Evolutionary conservation across 2,113 vertebrate species (phyloP), one percentile per base, ranked within the genome.

Genomic region (Poeciliopsis occidentalis): DNA sequence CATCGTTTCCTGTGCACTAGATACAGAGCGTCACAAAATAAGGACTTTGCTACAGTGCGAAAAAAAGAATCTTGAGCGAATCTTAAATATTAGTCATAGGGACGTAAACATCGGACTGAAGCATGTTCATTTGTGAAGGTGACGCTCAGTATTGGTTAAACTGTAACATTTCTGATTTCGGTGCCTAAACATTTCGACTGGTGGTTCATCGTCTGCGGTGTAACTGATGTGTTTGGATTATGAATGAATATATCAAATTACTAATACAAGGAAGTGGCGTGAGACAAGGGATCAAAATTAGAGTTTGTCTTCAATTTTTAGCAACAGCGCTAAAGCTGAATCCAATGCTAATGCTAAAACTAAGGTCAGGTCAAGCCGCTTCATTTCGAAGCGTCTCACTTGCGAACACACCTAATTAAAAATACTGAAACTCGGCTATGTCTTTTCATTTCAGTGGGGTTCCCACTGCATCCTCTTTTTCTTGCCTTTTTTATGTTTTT

Each of bases 1-100:
- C 88, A 86, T 92, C 90, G 67, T 91, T 92, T 86, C 88, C 92
- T 87, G 91, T 71, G 79, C 88, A 92, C 92, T 93, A 85, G 66
- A 88, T 74, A 87, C 81, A 88, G 75, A 90, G 64, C 81, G 79
- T 66, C 67, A 89, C 73, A 89, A 70, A 85, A 89, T 54, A 82
- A 63, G 27, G 66, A 75, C 70, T 85, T 88, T 30, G 64, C 83
- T 74, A 83, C 24, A 57, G 22, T 57, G 11, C 15, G 34, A 8
- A 47, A 8, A 47, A 47, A 19, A 19, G 17, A 47, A 47, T 47
- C 6, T 19, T 47, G 44, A 47, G 17, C 17, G 13, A 47, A 19
- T 6, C 4, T 19, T 47, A 19, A 47, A 47, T 19, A 7, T 47
- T 19, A 19, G 15, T 47, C 0, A 5, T 7, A 19, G 17, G 5